These are phyloP conservation scores for Hormaphis cornu DNA, from an alignment of 1,140 invertebrate genomes.

Conservation along the genomic window DNA sequence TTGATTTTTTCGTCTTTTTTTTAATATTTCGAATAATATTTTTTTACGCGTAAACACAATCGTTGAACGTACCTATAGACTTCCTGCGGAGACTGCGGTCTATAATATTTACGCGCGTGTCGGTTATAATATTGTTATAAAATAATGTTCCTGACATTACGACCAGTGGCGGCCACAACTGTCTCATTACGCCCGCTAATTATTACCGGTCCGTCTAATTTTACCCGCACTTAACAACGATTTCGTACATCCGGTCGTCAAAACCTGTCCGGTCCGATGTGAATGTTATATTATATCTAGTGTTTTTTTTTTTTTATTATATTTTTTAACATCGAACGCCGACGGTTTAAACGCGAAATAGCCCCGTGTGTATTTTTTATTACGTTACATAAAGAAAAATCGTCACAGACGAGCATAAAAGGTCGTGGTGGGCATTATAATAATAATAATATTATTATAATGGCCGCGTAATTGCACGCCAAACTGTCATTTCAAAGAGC, in stretches of 20 bases:
- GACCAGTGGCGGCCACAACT: slow-evolving; percentile 7
- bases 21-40: too few relatives aligned
- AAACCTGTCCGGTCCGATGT: neutral
- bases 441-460: neutral
- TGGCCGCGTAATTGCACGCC: slow-evolving; percentile 9
- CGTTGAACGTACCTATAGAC: too few relatives aligned
- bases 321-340: too few relatives aligned
- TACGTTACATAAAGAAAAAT: neutral
- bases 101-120: too few relatives aligned
- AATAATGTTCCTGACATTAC: neutral
- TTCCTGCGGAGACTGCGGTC: too few relatives aligned
- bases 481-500: slow-evolving; percentile 20
- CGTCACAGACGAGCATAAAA: neutral
- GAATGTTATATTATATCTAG: too few relatives aligned
- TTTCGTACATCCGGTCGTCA: slow-evolving; percentile 31
- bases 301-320: too few relatives aligned
- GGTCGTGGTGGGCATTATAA: neutral
- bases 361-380: too few relatives aligned
- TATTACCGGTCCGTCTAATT: slow-evolving; percentile 28
- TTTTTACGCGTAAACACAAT: too few relatives aligned
- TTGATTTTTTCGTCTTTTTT: too few relatives aligned
- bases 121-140: too few relatives aligned
- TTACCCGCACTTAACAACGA: slow-evolving; percentile 29
- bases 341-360: too few relatives aligned
- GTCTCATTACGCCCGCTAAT: slow-evolving; percentile 29